Percentiles rank a stretch among this genome's conserved stretches.
Conservation (phyloP, 2,113 vertebrate species). For the Xiphophorus maculatus region DNA sequence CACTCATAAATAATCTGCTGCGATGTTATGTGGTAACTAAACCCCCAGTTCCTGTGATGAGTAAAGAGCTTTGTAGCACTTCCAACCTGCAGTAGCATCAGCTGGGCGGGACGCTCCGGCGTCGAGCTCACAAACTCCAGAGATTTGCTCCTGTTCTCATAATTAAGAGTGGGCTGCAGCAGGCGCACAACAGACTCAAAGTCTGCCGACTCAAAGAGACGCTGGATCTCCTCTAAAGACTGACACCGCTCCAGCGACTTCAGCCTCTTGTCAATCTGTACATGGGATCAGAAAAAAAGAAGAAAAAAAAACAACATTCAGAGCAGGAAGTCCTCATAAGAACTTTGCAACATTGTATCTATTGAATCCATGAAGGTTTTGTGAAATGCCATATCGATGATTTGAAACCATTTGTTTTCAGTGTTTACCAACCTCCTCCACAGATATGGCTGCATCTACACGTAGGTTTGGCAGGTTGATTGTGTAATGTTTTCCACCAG, state of each 20-base stretch:
- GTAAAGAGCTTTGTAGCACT: neutral
- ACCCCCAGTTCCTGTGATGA: neutral
- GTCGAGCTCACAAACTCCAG: conserved; percentile 91
- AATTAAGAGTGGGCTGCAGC: conserved; percentile 89
- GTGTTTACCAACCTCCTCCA: conserved; percentile 86
- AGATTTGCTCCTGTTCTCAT: conserved; percentile 85
- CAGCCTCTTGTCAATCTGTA: conserved; percentile 94
- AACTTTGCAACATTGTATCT: neutral
- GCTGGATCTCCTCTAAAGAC: conserved; percentile 96
- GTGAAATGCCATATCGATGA: neutral
- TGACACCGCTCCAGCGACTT: conserved; percentile 97
- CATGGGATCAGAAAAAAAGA: neutral
- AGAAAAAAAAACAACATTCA: neutral
- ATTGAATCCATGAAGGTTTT: neutral
- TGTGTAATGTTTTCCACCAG: conserved; percentile 73
- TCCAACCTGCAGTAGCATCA: conserved; percentile 92
- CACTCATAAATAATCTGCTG: neutral
- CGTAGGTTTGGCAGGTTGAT: conserved; percentile 90
- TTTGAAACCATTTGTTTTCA: neutral
- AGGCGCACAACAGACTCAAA: conserved; percentile 90
- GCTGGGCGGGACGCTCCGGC: conserved; percentile 94
- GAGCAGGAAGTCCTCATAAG: no score
- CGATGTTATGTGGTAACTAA: neutral
- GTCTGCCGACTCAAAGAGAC: conserved; percentile 90
- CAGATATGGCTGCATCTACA: conserved; percentile 87